Evolutionary conservation across 2,888 invertebrate genomes (phyloP).

Genomic region (Pseudococcus longispinus): DNA sequence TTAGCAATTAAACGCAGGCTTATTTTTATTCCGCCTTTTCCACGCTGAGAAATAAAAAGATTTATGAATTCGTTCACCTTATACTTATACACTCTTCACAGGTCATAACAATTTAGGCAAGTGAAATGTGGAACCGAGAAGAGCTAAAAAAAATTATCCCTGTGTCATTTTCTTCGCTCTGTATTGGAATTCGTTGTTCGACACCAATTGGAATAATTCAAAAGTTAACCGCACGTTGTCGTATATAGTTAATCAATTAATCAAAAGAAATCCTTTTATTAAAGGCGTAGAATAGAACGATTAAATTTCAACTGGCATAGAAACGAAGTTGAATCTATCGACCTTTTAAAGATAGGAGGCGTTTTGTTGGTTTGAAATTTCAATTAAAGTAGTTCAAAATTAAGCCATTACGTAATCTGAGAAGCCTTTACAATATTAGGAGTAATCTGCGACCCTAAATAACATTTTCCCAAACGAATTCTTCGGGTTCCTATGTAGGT

Average conservation of each 20-base stretch:
- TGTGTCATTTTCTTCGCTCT: neutral
- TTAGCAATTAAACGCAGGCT: conserved; percentile 26
- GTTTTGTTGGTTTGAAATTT: conserved; percentile 47
- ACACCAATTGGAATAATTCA: neutral
- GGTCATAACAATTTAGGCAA: neutral
- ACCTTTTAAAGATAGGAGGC: conserved; percentile 38
- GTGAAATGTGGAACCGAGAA: neutral
- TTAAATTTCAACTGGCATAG: conserved; percentile 28
- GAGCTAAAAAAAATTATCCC: neutral
- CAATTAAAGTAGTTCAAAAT: conserved; percentile 53
- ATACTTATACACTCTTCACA: neutral
- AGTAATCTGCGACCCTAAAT: conserved; percentile 51
- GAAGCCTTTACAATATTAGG: conserved; percentile 46
- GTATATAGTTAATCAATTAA: conserved; percentile 18
- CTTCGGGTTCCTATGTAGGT: conserved; percentile 19
- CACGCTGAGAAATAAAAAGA: neutral
- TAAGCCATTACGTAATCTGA: conserved; percentile 55
- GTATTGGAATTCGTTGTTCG: neutral
- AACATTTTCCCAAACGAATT: conserved; percentile 26
- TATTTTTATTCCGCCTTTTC: neutral
- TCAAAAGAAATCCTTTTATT: conserved; percentile 36
- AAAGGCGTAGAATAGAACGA: conserved; percentile 19
- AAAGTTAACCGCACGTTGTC: conserved; percentile 9
- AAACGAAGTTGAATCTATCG: conserved; percentile 37
- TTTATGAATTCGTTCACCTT: conserved; percentile 7